These are phyloP conservation scores for Agonopterix heracliana DNA, from an alignment of 2,888 invertebrate genomes.

Conservation along the genomic window DNA sequence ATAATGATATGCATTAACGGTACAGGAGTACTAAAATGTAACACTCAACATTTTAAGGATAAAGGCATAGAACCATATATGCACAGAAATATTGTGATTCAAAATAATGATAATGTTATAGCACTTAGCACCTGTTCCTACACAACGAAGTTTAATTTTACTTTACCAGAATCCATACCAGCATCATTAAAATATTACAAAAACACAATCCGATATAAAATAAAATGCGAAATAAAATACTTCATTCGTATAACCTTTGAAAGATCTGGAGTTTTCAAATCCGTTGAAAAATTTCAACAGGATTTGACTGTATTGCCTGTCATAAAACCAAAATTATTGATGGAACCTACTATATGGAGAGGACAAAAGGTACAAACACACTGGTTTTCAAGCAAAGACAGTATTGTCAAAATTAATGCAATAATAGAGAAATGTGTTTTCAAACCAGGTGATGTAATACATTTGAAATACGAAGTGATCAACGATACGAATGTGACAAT, in stretches of 20 bases:
- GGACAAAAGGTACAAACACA: constrained; percentile 17
- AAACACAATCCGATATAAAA: background rate
- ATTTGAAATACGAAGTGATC: constrained; percentile 17
- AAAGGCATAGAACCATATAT: constrained; percentile 15
- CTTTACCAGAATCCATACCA: constrained; percentile 21
- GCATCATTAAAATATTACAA: constrained; percentile 12
- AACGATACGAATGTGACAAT: constrained; percentile 17
- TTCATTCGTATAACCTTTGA: constrained; percentile 22
- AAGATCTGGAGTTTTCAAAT: constrained; percentile 17
- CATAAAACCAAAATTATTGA: constrained; percentile 15
- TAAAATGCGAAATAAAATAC: constrained; percentile 21
- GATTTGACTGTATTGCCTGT: constrained; percentile 20
- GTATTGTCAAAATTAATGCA: constrained; percentile 19
- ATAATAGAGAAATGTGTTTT: constrained; percentile 17
- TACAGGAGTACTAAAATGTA: background rate
- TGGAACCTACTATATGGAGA: constrained; percentile 15
- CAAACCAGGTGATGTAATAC: constrained; percentile 15
- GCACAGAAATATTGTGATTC: constrained; percentile 10
- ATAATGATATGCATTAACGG: constrained; percentile 28
- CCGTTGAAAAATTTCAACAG: constrained; percentile 18
- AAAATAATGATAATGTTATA: constrained; percentile 4
- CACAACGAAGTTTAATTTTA: constrained; percentile 19
- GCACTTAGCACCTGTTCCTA: constrained; percentile 11
- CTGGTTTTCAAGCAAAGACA: constrained; percentile 16
- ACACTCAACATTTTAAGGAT: background rate